Evolutionary conservation across 2,888 invertebrate species (phyloP).

Genomic region (Aphidoletes aphidimyza): DNA sequence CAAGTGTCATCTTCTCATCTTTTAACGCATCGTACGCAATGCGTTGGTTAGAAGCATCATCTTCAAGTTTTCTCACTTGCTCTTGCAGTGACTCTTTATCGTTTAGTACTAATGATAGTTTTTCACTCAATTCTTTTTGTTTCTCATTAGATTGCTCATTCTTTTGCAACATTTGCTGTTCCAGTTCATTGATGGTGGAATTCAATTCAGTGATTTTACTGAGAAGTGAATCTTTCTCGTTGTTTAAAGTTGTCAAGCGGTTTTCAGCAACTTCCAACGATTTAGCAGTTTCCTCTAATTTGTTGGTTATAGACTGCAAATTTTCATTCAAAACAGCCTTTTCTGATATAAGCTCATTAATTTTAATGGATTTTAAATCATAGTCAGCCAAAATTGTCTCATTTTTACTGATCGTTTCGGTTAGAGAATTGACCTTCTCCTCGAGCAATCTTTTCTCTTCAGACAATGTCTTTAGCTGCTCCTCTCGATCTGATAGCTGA

Average conservation of each 20-base stretch:
- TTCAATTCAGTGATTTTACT: too few species aligned
- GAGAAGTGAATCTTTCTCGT: too few species aligned
- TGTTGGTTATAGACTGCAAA: neutral
- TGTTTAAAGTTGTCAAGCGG: neutral
- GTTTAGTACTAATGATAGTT: neutral
- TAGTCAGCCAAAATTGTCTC: neutral
- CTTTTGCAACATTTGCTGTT: neutral
- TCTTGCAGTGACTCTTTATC: neutral
- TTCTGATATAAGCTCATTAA: too few species aligned
- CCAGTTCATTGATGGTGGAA: neutral
- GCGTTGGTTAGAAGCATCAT: neutral
- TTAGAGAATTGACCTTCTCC: too few species aligned
- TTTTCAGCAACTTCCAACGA: neutral
- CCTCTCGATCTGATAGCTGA: too few species aligned
- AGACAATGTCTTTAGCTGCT: too few species aligned
- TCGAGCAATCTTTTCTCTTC: too few species aligned
- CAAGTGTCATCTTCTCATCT: too few species aligned
- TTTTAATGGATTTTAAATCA: too few species aligned
- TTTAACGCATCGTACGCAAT: too few species aligned
- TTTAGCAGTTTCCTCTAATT: neutral
- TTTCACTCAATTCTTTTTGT: neutral
- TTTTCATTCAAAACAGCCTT: neutral
- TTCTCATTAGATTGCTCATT: too few species aligned
- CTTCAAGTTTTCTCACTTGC: neutral
- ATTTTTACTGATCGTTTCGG: neutral